Conservation (phyloP, 2,888 invertebrate genomes). For the Chymomyza fuscimana region DNA sequence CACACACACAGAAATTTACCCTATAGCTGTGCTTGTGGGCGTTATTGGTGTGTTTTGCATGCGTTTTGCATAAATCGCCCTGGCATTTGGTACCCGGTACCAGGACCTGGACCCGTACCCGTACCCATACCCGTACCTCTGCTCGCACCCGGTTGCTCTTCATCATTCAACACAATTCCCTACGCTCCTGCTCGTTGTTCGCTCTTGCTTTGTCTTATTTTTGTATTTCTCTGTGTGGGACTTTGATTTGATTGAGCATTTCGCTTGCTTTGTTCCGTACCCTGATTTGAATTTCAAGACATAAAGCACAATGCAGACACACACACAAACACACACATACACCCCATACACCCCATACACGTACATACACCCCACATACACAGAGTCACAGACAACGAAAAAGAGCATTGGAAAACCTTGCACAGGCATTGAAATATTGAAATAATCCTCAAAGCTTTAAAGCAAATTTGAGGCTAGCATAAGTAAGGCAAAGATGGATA, state of each 20-base stretch:
- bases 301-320: constrained; percentile 8
- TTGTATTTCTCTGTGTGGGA: constrained; percentile 48
- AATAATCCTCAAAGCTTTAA: constrained; percentile 36
- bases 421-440: constrained; percentile 41
- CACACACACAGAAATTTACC: neutral
- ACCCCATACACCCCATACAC: neutral
- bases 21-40: neutral
- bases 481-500: neutral
- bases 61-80: constrained; percentile 37
- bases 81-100: constrained; percentile 43
- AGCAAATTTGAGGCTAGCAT: constrained; percentile 35
- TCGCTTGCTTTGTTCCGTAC: constrained; percentile 7
- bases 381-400: too few relatives aligned
- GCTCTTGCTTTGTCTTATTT: constrained; percentile 53
- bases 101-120: neutral
- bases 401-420: neutral
- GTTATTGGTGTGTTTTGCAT: constrained; percentile 14
- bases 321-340: neutral
- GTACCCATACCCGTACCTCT: constrained; percentile 16
- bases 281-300: constrained; percentile 55
- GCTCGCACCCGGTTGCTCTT: constrained; percentile 6
- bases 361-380: too few relatives aligned
- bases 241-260: constrained; percentile 66
- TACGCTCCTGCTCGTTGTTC: constrained; percentile 29
- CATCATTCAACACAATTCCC: constrained; percentile 5